A percentile compares a stretch with the other conserved stretches of the same genome.
Conservation (phyloP, 2,888 invertebrate genomes). For the Spisula subtruncata region DNA sequence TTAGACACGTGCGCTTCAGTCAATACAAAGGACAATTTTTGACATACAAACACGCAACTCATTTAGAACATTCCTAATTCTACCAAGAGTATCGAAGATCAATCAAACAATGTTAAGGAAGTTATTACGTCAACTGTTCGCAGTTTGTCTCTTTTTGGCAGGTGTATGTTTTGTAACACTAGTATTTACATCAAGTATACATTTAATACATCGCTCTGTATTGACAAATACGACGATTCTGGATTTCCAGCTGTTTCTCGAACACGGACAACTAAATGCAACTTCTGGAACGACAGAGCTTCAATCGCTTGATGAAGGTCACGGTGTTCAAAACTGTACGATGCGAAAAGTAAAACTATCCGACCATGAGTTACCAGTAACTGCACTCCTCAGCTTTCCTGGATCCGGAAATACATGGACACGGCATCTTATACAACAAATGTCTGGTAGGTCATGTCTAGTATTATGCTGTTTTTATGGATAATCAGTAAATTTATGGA, state of each 20-base stretch:
- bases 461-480: too few species aligned
- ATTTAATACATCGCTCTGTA: not conserved
- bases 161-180: not conserved
- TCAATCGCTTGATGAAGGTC: too few species aligned
- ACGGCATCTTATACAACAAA: constrained; percentile 51
- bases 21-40: too few species aligned
- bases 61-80: too few species aligned
- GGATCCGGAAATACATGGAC: constrained; percentile 54
- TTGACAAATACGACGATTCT: not conserved
- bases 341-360: constrained; percentile 27
- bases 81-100: too few species aligned
- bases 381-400: constrained; percentile 44
- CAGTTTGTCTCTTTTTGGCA: not conserved
- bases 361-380: not conserved
- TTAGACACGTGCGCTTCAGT: too few species aligned
- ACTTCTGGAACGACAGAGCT: not conserved
- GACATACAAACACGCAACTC: too few species aligned
- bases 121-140: not conserved
- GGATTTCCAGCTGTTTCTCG: not conserved
- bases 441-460: constrained; percentile 50
- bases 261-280: not conserved
- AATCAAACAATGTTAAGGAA: not conserved
- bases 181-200: not conserved
- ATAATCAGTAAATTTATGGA: too few species aligned
- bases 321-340: not conserved